Evolutionary conservation across 2,797 vertebrate genomes (phyloP), one percentile per base, ranked within the genome.

Genomic region (Ceryle rudis): DNA sequence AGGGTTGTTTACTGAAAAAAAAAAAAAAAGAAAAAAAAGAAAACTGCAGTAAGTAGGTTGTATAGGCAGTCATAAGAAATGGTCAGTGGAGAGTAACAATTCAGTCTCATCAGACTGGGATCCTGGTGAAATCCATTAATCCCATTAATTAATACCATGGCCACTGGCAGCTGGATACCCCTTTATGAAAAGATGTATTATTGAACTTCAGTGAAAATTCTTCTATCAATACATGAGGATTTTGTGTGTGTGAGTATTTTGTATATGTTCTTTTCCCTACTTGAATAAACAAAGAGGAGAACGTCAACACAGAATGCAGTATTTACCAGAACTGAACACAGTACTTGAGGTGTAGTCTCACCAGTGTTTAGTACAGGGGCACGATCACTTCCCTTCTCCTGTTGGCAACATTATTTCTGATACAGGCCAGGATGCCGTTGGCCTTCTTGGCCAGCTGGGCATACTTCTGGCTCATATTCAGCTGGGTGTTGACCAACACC

Each of bases 261-360:
- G 7, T 19, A 35, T 23, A 7, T 15, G 54, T 67, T 62, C 2
- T 2, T 2, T 6, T 8, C 2, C 8, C 49, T 26, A 51, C 9
- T 19, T 44, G 29, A 57, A 57, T 25, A 55, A 67, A 51, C 6
- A 73, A 74, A 35, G 14, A 73, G 20, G 14, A 47, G 15, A 55
- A 3, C 19, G n/a, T 35, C 29, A 8, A 11, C 58, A 46, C 0
- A 0, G 21, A 79, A 35, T 31, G 31, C 2, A 13, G 21, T 42
- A 12, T 44, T 75, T 58, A 19, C 17, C 9, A 39, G 11, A 39
- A 39, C 12, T 39, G 39, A 14, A 39, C 13, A 39, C 39, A 39
- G 39, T 39, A 39, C 39, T 39, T 39, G 39, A 39, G 39, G 39
- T 39, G 39, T 39, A 14, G 11, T 39, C 11, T 39, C 39, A 39